Evolutionary conservation across 2,113 vertebrate species (phyloP).

Genomic region (Chaetodon auriga): DNA sequence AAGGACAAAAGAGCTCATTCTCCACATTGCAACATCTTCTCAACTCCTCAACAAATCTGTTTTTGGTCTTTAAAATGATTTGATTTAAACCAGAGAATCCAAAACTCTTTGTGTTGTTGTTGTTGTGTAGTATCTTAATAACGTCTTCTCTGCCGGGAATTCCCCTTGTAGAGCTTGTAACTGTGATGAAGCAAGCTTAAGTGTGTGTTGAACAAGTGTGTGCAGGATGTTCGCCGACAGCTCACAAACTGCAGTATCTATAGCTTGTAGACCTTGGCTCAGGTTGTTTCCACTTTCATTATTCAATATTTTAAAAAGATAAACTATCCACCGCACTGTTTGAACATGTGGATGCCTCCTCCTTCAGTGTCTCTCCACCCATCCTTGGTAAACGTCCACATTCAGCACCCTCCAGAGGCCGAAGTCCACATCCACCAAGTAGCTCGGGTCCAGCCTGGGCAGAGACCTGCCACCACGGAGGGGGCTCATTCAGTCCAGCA

Average conservation of each 20-base stretch:
- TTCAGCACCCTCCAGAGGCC: constrained; percentile 85
- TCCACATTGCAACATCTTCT: constrained; percentile 65
- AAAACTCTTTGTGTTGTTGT: constrained; percentile 45
- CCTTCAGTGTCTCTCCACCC: constrained; percentile 81
- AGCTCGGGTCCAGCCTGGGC: constrained; percentile 82
- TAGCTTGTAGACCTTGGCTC: constrained; percentile 52
- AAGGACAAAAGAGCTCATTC: constrained; percentile 69
- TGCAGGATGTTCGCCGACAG: constrained; percentile 46
- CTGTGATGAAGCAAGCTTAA: constrained; percentile 35
- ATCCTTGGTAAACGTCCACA: constrained; percentile 87
- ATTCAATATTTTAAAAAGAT: constrained; percentile 22
- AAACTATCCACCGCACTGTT: constrained; percentile 35
- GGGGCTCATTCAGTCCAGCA: constrained; percentile 85
- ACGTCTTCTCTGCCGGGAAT: constrained; percentile 49
- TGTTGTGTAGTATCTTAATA: constrained; percentile 51
- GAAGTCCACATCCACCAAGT: constrained; percentile 86
- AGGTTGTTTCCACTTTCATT: constrained; percentile 25
- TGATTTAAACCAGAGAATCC: constrained; percentile 67
- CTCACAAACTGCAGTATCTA: constrained; percentile 36
- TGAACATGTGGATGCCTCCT: constrained; percentile 50
- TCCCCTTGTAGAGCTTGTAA: constrained; percentile 47
- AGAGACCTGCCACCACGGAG: constrained; percentile 78
- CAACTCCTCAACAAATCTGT: constrained; percentile 57
- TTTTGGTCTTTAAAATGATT: constrained; percentile 63
- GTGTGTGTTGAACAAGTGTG: constrained; percentile 45